Evolutionary conservation across 2,888 invertebrate genomes (phyloP), one percentile per base, ranked within the genome.

Genomic region (Coenonympha arcania): DNA sequence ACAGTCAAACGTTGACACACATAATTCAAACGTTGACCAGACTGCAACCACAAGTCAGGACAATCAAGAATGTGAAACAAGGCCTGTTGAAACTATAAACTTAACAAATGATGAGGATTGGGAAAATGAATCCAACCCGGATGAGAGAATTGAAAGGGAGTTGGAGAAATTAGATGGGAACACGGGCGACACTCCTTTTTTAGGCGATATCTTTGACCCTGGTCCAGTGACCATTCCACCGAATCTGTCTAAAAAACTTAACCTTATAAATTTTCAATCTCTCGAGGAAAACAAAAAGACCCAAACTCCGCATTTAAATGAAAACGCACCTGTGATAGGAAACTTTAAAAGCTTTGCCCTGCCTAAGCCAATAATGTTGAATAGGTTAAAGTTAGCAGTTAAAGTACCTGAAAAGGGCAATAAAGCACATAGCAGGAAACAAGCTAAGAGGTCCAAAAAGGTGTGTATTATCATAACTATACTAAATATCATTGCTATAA

Each of bases 281-380:
- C 53, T 64, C 24, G 71, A 72, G 16, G 69, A 70, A n/a, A 63
- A 66, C 26, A 67, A 63, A 50, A 74, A 73, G 8, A 50, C 49
- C 33, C 60, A 59, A 41, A 59, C 60, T 41, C 36, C 65, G 4
- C 62, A 68, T 43, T 50, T 68, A 18, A 74, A 78, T 55, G 82
- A 82, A 53, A 77, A 75, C 54, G 72, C 73, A 2, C 75, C 79
- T 18, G 76, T 86, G 31, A 79, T 87, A 65, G 86, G 85, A 15
- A 82, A 77, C 62, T 87, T 87, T 62, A 87, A 86, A 75, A 87
- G 87, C 59, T 87, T 87, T 54, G 87, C 87, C 18, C 64, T 85
- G 37, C 87, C 87, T 6, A 87, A 87, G 70, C 87, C 87, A 13
- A 79, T 87, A 39, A 61, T 86, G 59, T 65, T 87, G 57, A 86